phyloP scores from a whole-genome alignment of 2,113 vertebrate genomes.

The Lophotis ruficrista region DNA sequence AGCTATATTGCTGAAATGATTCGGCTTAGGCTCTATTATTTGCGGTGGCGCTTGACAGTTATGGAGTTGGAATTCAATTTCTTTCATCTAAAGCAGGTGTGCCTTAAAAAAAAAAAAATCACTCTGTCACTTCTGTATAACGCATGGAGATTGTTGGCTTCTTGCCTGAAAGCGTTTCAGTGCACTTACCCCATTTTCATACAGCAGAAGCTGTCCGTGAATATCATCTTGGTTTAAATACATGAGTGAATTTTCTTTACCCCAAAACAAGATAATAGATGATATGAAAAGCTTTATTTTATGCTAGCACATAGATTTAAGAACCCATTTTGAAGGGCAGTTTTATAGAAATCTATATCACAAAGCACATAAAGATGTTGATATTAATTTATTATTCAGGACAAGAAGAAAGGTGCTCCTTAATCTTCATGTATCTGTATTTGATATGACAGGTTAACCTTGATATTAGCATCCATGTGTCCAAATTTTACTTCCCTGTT shows the following conservation, averaged over 20 bases:
- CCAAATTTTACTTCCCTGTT: background rate
- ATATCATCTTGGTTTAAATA: conserved; percentile 36
- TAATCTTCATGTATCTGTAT: conserved; percentile 15
- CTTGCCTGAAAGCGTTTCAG: conserved; percentile 29
- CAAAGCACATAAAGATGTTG: background rate
- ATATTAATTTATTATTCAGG: conserved; percentile 32
- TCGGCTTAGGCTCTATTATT: conserved; percentile 57
- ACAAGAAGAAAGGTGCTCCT: background rate
- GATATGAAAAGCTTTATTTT: conserved; percentile 38
- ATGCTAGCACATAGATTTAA: background rate
- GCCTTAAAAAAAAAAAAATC: conserved; percentile 47
- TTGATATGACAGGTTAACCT: conserved; percentile 33
- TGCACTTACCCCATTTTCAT: conserved; percentile 39
- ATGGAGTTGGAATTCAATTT: conserved; percentile 67
- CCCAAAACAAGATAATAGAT: conserved; percentile 40
- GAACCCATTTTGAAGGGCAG: background rate
- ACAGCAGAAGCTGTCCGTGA: conserved; percentile 15
- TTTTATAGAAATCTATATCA: conserved; percentile 38
- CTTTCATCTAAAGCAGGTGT: conserved; percentile 51
- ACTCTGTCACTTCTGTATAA: conserved; percentile 37
- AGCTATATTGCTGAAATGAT: conserved; percentile 57
- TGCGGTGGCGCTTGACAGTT: conserved; percentile 50
- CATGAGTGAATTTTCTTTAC: conserved; percentile 28
- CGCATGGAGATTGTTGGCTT: background rate
- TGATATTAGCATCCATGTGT: background rate